These are phyloP conservation scores for Melanitta fusca DNA, from an alignment of 2,797 vertebrate genomes.

Conservation along the genomic window DNA sequence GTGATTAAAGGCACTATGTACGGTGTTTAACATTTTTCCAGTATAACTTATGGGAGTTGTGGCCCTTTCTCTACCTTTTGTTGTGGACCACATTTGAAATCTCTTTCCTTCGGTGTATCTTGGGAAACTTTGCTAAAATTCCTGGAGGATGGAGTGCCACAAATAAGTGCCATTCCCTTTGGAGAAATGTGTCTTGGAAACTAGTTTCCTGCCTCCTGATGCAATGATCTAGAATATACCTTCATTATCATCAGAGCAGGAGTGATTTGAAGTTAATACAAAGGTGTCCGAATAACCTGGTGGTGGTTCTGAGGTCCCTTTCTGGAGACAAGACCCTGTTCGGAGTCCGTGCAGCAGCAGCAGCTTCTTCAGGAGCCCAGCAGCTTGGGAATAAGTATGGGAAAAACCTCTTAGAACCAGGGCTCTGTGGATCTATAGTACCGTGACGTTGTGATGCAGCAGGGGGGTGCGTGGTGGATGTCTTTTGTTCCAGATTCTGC, in stretches of 20 bases:
- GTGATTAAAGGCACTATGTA: background rate
- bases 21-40: background rate
- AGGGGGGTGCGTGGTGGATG: background rate
- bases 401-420: too few relatives aligned
- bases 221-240: background rate
- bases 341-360: background rate
- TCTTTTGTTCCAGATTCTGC: slow-evolving; percentile 16
- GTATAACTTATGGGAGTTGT: background rate
- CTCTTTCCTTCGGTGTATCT: background rate
- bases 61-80: background rate
- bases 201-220: background rate
- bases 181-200: background rate
- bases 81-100: background rate
- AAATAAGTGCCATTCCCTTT: background rate
- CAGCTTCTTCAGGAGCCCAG: background rate
- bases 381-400: background rate
- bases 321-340: background rate
- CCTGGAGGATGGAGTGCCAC: background rate
- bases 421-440: background rate
- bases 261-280: background rate
- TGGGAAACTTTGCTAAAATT: background rate
- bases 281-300: background rate
- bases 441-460: background rate
- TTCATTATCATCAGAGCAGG: background rate
- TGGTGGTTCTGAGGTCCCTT: background rate